These are phyloP conservation scores for Dromas ardeola DNA, from an alignment of 2,113 vertebrate species.

Conservation along the genomic window DNA sequence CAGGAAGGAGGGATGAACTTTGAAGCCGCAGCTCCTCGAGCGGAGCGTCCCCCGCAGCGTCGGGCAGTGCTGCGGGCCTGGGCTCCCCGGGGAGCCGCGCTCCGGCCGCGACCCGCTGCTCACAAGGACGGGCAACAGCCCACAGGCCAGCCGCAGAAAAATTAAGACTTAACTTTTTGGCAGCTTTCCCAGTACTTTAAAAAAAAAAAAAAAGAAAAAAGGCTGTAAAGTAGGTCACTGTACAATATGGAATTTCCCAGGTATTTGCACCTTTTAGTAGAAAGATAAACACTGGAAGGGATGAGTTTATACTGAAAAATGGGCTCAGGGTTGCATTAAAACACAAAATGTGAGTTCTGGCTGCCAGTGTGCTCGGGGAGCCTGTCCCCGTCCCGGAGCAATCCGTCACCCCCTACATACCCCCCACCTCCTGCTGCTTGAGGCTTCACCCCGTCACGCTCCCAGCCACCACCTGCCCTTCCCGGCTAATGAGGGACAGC, in stretches of 20 bases:
- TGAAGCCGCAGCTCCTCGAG: background rate
- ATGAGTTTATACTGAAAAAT: background rate
- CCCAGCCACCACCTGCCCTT: too few species aligned
- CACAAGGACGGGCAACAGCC: background rate
- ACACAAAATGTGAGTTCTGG: accelerated
- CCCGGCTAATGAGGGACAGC: background rate
- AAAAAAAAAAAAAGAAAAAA: background rate
- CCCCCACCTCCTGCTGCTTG: background rate
- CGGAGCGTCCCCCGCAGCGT: too few species aligned
- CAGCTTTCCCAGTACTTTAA: background rate
- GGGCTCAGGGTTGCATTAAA: background rate
- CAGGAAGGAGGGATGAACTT: background rate
- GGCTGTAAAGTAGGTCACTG: background rate
- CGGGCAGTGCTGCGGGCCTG: accelerated
- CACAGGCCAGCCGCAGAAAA: background rate
- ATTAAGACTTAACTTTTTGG: background rate
- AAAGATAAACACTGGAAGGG: background rate
- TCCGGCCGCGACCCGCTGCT: accelerated
- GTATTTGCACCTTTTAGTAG: background rate
- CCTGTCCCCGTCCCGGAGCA: background rate
- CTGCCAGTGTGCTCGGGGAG: accelerated
- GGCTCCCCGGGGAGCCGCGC: background rate
- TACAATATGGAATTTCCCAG: background rate
- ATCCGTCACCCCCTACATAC: too few species aligned
- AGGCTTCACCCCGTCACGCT: background rate